These are phyloP conservation scores for Papilio gigon DNA, from an alignment of 2,888 invertebrate genomes.

Conservation along the genomic window DNA sequence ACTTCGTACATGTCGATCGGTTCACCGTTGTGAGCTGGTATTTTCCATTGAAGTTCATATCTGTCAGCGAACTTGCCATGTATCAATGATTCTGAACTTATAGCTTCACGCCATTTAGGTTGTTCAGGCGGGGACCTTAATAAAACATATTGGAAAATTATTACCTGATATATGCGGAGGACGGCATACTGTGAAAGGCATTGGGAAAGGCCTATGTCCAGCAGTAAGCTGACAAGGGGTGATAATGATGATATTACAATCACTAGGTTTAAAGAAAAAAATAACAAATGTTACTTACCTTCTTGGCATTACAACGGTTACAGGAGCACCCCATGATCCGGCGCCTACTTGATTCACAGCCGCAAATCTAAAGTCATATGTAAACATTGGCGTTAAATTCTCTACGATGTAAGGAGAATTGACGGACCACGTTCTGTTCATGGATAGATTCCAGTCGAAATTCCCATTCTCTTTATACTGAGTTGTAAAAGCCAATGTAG, in stretches of 20 bases:
- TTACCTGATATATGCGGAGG: too few species aligned
- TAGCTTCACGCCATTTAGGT: slow-evolving; percentile 76
- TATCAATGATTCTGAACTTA: slow-evolving; percentile 72
- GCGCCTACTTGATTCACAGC: slow-evolving; percentile 92
- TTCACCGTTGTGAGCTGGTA: slow-evolving; percentile 94
- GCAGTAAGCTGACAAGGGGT: too few species aligned
- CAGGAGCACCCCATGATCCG: slow-evolving; percentile 87
- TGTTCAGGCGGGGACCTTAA: slow-evolving; percentile 87
- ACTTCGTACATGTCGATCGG: slow-evolving; percentile 92
- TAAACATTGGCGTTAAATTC: slow-evolving; percentile 87
- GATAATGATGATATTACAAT: slow-evolving; percentile 9
- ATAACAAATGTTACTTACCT: slow-evolving; percentile 61
- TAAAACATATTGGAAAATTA: slow-evolving; percentile 17
- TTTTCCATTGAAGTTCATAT: slow-evolving; percentile 91
- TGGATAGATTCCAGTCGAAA: slow-evolving; percentile 86
- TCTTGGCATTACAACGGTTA: slow-evolving; percentile 87
- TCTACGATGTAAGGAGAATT: slow-evolving; percentile 92
- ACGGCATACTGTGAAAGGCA: too few species aligned
- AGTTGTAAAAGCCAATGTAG: slow-evolving; percentile 87
- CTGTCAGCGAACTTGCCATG: slow-evolving; percentile 86
- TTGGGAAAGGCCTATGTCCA: too few species aligned
- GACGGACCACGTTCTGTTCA: slow-evolving; percentile 89
- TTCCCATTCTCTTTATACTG: slow-evolving; percentile 88
- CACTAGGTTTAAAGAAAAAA: background rate
- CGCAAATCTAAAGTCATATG: slow-evolving; percentile 92